Conservation (phyloP, 1,140 invertebrate species). For the Melipona quadrifasciata region DNA sequence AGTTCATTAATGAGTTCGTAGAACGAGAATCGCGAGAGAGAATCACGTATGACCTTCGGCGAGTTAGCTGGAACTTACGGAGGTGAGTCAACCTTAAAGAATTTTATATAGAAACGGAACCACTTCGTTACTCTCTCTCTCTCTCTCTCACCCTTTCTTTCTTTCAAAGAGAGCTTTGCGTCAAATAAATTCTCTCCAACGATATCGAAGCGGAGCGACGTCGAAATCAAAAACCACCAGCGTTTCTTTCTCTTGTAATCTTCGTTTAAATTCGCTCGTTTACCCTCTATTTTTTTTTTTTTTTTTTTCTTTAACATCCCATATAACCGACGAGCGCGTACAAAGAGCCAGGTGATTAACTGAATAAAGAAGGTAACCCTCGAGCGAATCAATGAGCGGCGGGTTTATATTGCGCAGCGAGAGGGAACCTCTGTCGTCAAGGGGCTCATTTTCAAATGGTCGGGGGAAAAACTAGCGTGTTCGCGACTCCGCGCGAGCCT, state of each 20-base stretch:
- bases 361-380: slow-evolving; percentile 13
- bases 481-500: slow-evolving; percentile 14
- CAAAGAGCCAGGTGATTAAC: not conserved
- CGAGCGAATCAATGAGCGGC: slow-evolving; percentile 19
- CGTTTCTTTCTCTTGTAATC: too few relatives aligned
- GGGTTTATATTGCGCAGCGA: slow-evolving; percentile 2
- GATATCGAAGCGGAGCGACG: too few relatives aligned
- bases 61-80: not conserved
- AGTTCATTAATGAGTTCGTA: not conserved
- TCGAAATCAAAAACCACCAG: too few relatives aligned
- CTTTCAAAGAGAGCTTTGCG: too few relatives aligned
- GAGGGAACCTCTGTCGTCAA: not conserved
- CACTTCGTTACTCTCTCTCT: too few relatives aligned
- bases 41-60: not conserved
- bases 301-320: too few relatives aligned
- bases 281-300: too few relatives aligned
- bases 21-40: too few relatives aligned
- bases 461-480: not conserved
- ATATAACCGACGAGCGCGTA: not conserved
- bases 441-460: slow-evolving; percentile 12
- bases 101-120: not conserved
- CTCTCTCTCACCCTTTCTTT: too few relatives aligned
- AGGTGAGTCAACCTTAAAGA: too few relatives aligned
- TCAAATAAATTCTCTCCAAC: too few relatives aligned
- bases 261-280: too few relatives aligned